These are phyloP conservation scores for Oxycera nigricornis DNA, from an alignment of 2,888 invertebrate species.

Conservation along the genomic window DNA sequence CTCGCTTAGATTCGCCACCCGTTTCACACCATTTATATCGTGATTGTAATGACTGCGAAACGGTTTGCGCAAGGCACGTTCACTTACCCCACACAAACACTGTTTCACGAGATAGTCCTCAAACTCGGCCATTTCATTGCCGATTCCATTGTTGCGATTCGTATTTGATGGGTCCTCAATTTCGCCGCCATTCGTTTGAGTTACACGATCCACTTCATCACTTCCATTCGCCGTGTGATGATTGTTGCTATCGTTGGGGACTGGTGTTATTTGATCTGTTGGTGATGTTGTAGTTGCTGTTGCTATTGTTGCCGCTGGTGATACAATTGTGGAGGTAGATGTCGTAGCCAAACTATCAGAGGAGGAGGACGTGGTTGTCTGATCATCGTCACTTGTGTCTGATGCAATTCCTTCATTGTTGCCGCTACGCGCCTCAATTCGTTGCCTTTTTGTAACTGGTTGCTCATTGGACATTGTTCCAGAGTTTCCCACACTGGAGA, in stretches of 20 bases:
- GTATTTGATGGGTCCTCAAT: background rate
- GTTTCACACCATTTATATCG: conserved; percentile 63
- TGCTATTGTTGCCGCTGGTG: conserved; percentile 40
- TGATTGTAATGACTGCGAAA: conserved; percentile 70
- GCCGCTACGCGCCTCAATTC: conserved; percentile 65
- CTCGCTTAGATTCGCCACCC: conserved; percentile 66
- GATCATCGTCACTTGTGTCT: conserved; percentile 38
- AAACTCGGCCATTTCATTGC: conserved; percentile 60
- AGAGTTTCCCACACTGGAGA: conserved; percentile 49
- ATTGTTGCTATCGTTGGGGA: background rate
- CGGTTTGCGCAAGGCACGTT: conserved; percentile 72
- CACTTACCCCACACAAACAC: conserved; percentile 79
- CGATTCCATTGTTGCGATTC: conserved; percentile 40
- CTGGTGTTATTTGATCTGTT: background rate
- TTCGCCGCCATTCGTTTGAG: background rate
- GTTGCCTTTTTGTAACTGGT: conserved; percentile 84
- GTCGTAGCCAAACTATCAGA: conserved; percentile 40
- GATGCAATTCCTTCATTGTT: conserved; percentile 37
- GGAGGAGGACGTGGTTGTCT: conserved; percentile 31
- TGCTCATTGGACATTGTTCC: conserved; percentile 75
- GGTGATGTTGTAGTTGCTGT: background rate
- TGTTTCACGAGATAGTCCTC: conserved; percentile 70
- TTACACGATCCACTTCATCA: conserved; percentile 46
- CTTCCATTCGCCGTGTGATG: background rate
- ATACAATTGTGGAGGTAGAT: conserved; percentile 43